Conservation (phyloP, 2,888 invertebrate genomes). For the Tuta absoluta region DNA sequence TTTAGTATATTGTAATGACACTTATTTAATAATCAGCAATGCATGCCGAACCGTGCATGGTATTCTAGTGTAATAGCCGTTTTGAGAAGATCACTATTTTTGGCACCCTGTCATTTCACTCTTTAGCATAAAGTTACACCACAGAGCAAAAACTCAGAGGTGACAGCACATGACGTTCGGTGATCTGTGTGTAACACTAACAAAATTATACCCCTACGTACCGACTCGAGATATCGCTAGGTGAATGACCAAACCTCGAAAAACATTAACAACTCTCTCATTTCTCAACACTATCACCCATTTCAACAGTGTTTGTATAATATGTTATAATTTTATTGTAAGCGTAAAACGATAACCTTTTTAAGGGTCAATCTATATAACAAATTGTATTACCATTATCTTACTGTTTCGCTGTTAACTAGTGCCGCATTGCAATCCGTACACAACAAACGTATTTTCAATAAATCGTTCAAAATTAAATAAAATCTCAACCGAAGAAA, state of each 20-base stretch:
- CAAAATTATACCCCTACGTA: background rate
- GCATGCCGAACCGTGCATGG: too few relatives aligned
- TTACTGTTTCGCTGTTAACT: background rate
- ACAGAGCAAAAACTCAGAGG: too few relatives aligned
- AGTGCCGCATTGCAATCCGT: constrained; percentile 41
- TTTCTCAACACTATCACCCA: background rate
- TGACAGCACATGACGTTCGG: too few relatives aligned
- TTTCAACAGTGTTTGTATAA: constrained; percentile 2
- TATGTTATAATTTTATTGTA: constrained; percentile 7
- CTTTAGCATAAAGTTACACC: too few relatives aligned
- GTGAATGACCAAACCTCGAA: constrained; percentile 6
- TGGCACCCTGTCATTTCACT: too few relatives aligned
- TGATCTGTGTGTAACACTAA: too few relatives aligned
- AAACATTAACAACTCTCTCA: background rate
- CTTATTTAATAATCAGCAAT: too few relatives aligned
- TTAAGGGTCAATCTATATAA: constrained; percentile 30
- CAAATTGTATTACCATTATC: constrained; percentile 14
- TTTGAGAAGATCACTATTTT: too few relatives aligned
- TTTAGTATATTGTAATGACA: too few relatives aligned
- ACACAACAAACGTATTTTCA: constrained; percentile 38
- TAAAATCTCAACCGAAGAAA: background rate
- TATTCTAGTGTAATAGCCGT: too few relatives aligned
- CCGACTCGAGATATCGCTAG: background rate
- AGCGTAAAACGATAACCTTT: constrained; percentile 38
- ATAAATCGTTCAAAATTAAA: constrained; percentile 11